A percentile compares a stretch with the other conserved stretches of the same genome.
Conservation (phyloP, 2,888 invertebrate species). For the Nymphalis c-album region DNA sequence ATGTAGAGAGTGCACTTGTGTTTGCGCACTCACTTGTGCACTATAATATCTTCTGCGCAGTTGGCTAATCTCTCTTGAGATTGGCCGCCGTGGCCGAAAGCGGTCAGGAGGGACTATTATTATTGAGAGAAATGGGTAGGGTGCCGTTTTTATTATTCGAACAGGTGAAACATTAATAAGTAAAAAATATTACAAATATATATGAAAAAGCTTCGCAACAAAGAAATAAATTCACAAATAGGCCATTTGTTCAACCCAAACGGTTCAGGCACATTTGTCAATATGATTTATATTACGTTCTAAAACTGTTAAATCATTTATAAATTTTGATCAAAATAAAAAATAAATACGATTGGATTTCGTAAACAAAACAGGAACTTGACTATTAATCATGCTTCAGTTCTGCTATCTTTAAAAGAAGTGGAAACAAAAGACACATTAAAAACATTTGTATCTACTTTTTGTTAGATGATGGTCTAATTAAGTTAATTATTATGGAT, state of each 20-base stretch:
- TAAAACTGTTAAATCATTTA: conserved; percentile 1
- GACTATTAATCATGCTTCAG: background rate
- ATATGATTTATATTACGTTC: background rate
- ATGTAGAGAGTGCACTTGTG: no score
- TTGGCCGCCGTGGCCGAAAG: no score
- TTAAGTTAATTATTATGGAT: no score
- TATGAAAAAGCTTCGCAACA: background rate
- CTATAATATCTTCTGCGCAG: no score
- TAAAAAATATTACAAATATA: background rate
- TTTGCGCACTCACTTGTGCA: no score
- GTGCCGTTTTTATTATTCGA: no score
- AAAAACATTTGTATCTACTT: background rate
- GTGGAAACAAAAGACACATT: background rate
- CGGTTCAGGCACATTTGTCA: background rate
- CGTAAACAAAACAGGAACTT: background rate
- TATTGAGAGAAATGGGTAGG: no score
- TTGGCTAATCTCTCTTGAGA: no score
- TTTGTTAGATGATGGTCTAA: no score
- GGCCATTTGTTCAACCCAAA: background rate
- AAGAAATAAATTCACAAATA: background rate
- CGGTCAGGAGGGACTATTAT: no score
- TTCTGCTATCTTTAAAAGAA: background rate
- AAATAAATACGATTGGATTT: background rate
- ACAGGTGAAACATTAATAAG: no score
- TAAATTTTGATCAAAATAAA: background rate